phyloP scores from a whole-genome alignment of 2,113 vertebrate species.

The Triplophysa siluroides region DNA sequence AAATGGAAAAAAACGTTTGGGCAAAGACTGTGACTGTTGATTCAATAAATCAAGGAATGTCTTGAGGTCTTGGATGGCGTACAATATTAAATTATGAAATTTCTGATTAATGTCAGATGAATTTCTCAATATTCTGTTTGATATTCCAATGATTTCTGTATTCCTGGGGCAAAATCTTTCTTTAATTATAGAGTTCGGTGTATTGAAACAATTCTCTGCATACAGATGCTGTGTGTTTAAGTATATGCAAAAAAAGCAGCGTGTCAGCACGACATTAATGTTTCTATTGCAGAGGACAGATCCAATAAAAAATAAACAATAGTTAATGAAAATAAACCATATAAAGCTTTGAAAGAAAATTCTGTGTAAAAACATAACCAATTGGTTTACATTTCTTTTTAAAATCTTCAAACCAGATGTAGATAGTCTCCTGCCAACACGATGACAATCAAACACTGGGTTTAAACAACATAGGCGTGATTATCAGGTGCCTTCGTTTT shows the following conservation, averaged over 20 bases:
- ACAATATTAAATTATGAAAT: conserved; percentile 54
- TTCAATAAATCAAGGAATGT: conserved; percentile 45
- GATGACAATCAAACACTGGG: background rate
- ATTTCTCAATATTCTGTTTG: conserved; percentile 24
- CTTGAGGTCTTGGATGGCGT: conserved; percentile 37
- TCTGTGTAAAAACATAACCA: background rate
- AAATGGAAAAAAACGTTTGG: conserved; percentile 29
- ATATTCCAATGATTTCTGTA: background rate
- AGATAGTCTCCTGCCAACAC: background rate
- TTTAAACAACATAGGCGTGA: background rate
- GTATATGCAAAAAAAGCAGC: background rate
- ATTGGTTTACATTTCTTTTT: background rate
- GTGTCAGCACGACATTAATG: background rate
- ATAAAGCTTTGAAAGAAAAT: background rate
- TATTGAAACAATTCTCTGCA: background rate
- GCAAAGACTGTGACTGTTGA: conserved; percentile 15
- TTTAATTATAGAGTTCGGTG: background rate
- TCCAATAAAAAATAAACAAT: background rate
- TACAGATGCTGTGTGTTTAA: background rate
- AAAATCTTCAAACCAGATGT: background rate
- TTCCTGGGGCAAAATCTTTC: conserved; percentile 14
- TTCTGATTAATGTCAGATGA: conserved; percentile 48
- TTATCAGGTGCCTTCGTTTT: background rate
- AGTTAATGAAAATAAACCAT: conserved; percentile 1
- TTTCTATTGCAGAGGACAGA: conserved; percentile 4